Conservation (phyloP, 2,888 invertebrate genomes). For the Chrysotoxum bicinctum region DNA sequence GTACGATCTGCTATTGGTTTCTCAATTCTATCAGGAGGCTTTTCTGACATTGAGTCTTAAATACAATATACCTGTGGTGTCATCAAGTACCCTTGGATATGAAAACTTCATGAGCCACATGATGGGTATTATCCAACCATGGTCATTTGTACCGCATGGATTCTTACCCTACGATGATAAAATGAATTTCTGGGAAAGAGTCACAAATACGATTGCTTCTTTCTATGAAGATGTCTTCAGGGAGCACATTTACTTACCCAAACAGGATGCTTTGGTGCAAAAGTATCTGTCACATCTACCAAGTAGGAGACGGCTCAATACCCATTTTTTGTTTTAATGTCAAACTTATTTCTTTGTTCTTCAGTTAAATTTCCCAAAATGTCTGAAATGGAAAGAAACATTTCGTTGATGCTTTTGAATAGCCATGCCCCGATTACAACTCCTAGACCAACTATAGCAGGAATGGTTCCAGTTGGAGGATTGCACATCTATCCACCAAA, state of each 20-base stretch:
- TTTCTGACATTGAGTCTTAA: slow-evolving; percentile 80
- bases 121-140: slow-evolving; percentile 82
- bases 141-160: slow-evolving; percentile 82
- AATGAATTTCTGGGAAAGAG: slow-evolving; percentile 83
- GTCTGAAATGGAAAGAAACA: slow-evolving; percentile 81
- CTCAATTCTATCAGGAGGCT: slow-evolving; percentile 82
- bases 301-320: slow-evolving; percentile 69
- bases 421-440: slow-evolving; percentile 82
- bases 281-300: slow-evolving; percentile 78
- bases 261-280: slow-evolving; percentile 78
- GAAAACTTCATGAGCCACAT: slow-evolving; percentile 82
- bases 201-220: slow-evolving; percentile 82
- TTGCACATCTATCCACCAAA: slow-evolving; percentile 82
- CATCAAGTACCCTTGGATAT: slow-evolving; percentile 81
- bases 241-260: slow-evolving; percentile 78
- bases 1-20: slow-evolving; percentile 82
- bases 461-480: slow-evolving; percentile 83
- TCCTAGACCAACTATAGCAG: slow-evolving; percentile 81
- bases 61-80: slow-evolving; percentile 81
- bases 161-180: slow-evolving; percentile 81
- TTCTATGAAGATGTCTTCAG: slow-evolving; percentile 78
- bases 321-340: neutral
- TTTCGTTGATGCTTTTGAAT: slow-evolving; percentile 82
- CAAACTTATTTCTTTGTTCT: slow-evolving; percentile 1
- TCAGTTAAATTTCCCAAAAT: slow-evolving; percentile 80